phyloP scores from a whole-genome alignment of 1,140 invertebrate genomes.

The Amphibalanus amphitrite region DNA sequence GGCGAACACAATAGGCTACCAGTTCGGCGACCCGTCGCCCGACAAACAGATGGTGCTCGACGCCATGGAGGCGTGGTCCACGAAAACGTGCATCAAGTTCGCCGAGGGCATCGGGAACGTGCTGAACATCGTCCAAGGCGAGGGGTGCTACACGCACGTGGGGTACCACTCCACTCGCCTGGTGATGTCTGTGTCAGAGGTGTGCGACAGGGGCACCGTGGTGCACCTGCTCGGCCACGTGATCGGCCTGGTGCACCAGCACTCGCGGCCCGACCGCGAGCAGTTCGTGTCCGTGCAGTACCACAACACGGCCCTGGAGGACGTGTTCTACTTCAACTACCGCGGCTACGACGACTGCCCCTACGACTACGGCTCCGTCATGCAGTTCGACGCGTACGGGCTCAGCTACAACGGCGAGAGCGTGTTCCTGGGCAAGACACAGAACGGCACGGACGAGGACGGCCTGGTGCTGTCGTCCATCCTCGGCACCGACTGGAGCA shows the following conservation, averaged over 20 bases:
- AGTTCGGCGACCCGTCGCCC: neutral
- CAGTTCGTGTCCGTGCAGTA: constrained; percentile 22
- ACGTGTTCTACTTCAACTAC: constrained; percentile 9
- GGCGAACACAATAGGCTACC: neutral
- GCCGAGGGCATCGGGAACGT: neutral
- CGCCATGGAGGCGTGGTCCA: neutral
- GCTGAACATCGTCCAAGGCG: neutral
- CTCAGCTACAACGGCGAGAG: constrained; percentile 36
- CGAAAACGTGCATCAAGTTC: neutral
- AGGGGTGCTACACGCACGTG: neutral
- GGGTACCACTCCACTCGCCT: neutral
- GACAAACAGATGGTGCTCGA: neutral
- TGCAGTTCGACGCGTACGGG: constrained; percentile 15
- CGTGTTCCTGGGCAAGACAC: constrained; percentile 21
- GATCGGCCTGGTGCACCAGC: constrained; percentile 29
- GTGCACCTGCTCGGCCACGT: constrained; percentile 26
- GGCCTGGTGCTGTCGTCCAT: neutral
- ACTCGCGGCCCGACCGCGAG: constrained; percentile 27
- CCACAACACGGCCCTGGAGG: constrained; percentile 19
- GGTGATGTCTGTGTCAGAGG: constrained; percentile 42
- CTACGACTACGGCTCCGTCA: constrained; percentile 19
- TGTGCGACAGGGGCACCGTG: constrained; percentile 35
- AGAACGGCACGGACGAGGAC: constrained; percentile 3
- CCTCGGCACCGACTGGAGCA: neutral
- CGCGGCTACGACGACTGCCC: constrained; percentile 14